Percentiles rank a stretch among this genome's conserved stretches.
Evolutionary conservation across 92 coral and sea anemone genomes (phyloP).

Genomic region (Galaxea fascicularis): DNA sequence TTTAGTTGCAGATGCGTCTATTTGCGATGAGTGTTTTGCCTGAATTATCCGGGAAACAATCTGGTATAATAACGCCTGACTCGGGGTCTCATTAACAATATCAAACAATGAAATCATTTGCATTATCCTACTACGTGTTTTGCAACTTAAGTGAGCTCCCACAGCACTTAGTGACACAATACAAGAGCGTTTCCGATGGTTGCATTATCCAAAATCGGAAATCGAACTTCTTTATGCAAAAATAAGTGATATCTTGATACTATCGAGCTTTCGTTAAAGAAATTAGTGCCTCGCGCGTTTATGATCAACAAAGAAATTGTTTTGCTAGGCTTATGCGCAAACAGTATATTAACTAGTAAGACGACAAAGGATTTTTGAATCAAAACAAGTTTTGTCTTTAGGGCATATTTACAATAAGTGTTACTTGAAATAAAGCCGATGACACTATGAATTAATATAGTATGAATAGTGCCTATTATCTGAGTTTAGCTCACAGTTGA

Average conservation of each 20-base stretch:
- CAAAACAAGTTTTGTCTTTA: constrained; percentile 36
- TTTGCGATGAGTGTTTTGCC: background rate
- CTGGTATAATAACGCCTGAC: background rate
- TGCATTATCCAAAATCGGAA: background rate
- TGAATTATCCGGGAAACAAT: constrained; percentile 10
- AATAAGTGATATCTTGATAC: background rate
- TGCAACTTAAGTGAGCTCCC: constrained; percentile 8
- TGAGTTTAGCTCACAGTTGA: background rate
- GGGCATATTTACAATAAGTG: constrained; percentile 33
- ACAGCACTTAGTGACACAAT: background rate
- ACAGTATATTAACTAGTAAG: background rate
- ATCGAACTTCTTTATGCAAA: background rate
- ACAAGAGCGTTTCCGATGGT: background rate
- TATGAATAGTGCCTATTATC: background rate
- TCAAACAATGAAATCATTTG: constrained; percentile 33
- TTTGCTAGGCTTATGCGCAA: background rate
- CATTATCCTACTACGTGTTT: constrained; percentile 15
- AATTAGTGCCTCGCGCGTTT: background rate
- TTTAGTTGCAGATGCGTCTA: background rate
- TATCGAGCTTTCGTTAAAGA: background rate
- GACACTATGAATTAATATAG: background rate
- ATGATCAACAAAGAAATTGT: background rate
- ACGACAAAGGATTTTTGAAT: constrained; percentile 8
- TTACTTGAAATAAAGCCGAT: background rate
- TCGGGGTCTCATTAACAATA: constrained; percentile 32